Percentiles rank a stretch among this genome's conserved stretches.
Conservation (phyloP, 35 echinoderm and acorn worm species). For the Ophiothrix spiculata region DNA sequence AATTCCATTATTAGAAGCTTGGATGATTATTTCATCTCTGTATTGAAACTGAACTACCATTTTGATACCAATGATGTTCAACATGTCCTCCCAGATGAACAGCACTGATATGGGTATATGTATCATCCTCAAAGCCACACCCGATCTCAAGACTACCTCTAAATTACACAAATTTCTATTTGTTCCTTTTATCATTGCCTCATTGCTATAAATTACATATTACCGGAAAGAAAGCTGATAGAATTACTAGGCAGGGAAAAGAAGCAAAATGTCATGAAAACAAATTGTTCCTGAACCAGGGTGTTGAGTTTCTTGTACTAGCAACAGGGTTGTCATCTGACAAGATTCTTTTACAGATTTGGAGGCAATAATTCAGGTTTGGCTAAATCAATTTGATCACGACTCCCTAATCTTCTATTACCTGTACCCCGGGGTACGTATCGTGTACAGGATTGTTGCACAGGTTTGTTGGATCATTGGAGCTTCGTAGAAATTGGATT, state of each 20-base stretch:
- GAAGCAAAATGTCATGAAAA: conserved; percentile 6
- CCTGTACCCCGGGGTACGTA: too few relatives aligned
- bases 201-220: not conserved
- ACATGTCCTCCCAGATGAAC: too few relatives aligned
- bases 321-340: conserved; percentile 2
- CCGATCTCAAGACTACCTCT: not conserved
- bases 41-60: too few relatives aligned
- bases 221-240: conserved; percentile 8
- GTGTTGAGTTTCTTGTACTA: not conserved
- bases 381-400: not conserved
- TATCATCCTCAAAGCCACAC: not conserved
- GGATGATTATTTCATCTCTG: too few relatives aligned
- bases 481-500: too few relatives aligned
- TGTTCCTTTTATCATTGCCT: conserved; percentile 5
- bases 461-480: too few relatives aligned
- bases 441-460: too few relatives aligned
- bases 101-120: not conserved
- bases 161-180: not conserved
- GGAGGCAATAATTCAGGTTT: not conserved
- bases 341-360: conserved; percentile 1
- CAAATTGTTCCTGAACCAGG: not conserved
- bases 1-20: too few relatives aligned
- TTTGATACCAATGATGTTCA: too few relatives aligned
- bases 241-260: not conserved
- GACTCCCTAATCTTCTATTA: conserved; percentile 12